Evolutionary conservation across 2,888 invertebrate genomes (phyloP).

Genomic region (Eristalis tenax): DNA sequence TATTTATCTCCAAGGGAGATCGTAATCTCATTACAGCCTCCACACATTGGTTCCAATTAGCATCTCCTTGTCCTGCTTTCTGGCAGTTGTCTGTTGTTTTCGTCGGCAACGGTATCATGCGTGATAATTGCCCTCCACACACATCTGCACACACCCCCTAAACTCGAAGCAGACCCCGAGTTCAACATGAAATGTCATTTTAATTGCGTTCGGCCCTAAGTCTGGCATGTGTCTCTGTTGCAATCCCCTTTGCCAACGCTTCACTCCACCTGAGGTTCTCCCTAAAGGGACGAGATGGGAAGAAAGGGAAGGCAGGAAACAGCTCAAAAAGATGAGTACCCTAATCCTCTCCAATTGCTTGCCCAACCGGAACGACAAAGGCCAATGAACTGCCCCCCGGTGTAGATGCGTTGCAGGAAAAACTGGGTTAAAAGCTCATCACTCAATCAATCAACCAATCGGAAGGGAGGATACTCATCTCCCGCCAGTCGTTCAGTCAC

Average conservation of each 20-base stretch:
- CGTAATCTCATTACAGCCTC: not conserved
- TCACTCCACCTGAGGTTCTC: not conserved
- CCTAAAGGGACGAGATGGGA: not conserved
- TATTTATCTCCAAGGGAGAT: not conserved
- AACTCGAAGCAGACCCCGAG: not conserved
- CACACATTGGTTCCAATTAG: not conserved
- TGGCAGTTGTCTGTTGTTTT: not conserved
- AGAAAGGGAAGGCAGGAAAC: not conserved
- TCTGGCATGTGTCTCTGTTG: not conserved
- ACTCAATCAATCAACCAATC: slow-evolving; percentile 18
- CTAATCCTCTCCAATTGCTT: slow-evolving; percentile 13
- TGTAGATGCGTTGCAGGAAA: not conserved
- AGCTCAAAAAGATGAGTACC: not conserved
- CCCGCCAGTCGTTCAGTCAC: not conserved
- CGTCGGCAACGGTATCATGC: not conserved
- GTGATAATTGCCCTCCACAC: slow-evolving; percentile 7
- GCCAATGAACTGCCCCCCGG: slow-evolving; percentile 39
- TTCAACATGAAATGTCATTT: slow-evolving; percentile 14
- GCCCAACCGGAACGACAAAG: slow-evolving; percentile 45
- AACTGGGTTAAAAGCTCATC: slow-evolving; percentile 40
- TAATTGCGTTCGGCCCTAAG: slow-evolving; percentile 5
- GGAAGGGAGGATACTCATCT: not conserved
- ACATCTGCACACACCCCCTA: not conserved
- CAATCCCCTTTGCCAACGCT: not conserved
- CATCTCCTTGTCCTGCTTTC: not conserved